A percentile compares a stretch with the other conserved stretches of the same genome.
These are phyloP conservation scores for Acanthopagrus latus DNA, from an alignment of 2,797 vertebrate genomes.

Conservation along the genomic window DNA sequence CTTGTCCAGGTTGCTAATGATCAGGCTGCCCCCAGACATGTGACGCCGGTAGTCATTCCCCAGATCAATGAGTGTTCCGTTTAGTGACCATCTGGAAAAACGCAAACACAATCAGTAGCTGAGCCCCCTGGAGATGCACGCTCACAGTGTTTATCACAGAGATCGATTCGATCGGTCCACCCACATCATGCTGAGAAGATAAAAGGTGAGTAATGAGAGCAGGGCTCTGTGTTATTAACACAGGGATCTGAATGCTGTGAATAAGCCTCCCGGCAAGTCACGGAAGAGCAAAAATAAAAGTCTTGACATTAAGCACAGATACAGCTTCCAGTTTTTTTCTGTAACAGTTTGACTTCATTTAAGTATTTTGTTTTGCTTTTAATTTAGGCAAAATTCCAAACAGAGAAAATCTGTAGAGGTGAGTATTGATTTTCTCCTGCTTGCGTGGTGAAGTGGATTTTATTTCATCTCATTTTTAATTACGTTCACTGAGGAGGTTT, in stretches of 20 bases:
- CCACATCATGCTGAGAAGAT: conserved; percentile 69
- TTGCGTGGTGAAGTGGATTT: conserved; percentile 41
- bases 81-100: conserved; percentile 92
- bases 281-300: background rate
- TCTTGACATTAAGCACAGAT: conserved; percentile 7
- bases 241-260: conserved; percentile 17
- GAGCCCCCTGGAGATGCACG: conserved; percentile 68
- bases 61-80: conserved; percentile 90
- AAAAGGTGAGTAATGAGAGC: conserved; percentile 60
- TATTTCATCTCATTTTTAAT: conserved; percentile 53
- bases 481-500: conserved; percentile 17
- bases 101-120: conserved; percentile 88
- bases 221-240: conserved; percentile 42
- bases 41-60: conserved; percentile 87
- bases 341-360: conserved; percentile 34
- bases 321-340: background rate
- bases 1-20: conserved; percentile 88
- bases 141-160: conserved; percentile 78
- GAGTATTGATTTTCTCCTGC: conserved; percentile 51
- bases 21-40: conserved; percentile 88
- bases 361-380: conserved; percentile 26
- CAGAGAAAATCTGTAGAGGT: conserved; percentile 33
- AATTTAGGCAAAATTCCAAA: conserved; percentile 43
- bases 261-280: conserved; percentile 10
- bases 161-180: conserved; percentile 77